phyloP scores from a whole-genome alignment of 2,888 invertebrate genomes.

The Drosophila setosimentum region DNA sequence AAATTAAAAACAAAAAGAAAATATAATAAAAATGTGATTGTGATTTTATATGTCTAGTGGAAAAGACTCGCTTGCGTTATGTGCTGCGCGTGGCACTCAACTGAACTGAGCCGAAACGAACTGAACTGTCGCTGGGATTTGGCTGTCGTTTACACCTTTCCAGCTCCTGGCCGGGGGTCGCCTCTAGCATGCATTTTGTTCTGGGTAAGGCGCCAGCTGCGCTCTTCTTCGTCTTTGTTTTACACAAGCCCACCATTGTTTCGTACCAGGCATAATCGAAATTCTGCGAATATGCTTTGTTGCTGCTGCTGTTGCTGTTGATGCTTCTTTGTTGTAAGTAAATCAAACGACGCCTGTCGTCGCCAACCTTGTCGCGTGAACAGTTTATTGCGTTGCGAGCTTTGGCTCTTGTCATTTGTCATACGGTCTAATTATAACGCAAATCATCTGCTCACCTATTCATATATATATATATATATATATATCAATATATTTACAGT shows the following conservation, averaged over 20 bases:
- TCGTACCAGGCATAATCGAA: conserved; percentile 19
- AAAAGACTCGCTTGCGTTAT: conserved; percentile 38
- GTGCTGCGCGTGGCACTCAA: conserved; percentile 54
- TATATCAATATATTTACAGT: conserved; percentile 14
- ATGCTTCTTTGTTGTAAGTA: conserved; percentile 45
- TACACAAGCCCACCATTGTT: conserved; percentile 60
- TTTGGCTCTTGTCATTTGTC: conserved; percentile 49
- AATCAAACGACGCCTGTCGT: conserved; percentile 44
- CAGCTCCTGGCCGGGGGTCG: conserved; percentile 17
- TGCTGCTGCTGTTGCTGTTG: conserved; percentile 14
- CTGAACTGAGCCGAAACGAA: conserved; percentile 34
- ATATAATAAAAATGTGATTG: conserved; percentile 34
- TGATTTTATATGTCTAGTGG: conserved; percentile 55
- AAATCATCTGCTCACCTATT: conserved; percentile 49
- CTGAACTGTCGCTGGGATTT: conserved; percentile 46
- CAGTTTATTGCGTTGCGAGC: conserved; percentile 72
- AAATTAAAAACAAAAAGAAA: conserved; percentile 37
- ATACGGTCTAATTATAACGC: conserved; percentile 63
- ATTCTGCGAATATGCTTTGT: conserved; percentile 23
- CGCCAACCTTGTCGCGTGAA: conserved; percentile 73
- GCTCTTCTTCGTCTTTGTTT: conserved; percentile 55
- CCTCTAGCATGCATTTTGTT: conserved; percentile 27
- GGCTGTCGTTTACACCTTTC: conserved; percentile 42
- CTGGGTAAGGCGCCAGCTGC: conserved; percentile 22
- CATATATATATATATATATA: conserved; percentile 3